Base-by-base conservation (phyloP, 2,797 vertebrate genomes). In the Hybognathus amarus region DNA sequence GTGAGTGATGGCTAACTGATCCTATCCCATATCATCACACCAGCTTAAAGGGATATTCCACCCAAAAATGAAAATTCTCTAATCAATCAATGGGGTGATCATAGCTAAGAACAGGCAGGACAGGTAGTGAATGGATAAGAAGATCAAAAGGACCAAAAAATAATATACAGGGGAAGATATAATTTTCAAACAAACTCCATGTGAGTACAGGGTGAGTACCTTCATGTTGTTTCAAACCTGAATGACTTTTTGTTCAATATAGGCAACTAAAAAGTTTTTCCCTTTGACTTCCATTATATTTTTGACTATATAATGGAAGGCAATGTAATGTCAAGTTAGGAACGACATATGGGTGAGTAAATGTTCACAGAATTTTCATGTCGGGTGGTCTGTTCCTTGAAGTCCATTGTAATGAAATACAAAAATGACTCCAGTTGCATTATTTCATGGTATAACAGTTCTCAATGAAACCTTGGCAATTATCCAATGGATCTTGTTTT, bases 1-100 rank as follows among this genome's bases (percentile, higher is more conserved):
- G 97, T 99, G 90, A 97, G 97, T 97, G 54, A 81, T 33, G 12
- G 15, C 54, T 61, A 76, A 61, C 8, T 76, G 22, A 24, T 36
- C 33, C 22, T 76, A 40, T 59, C 52, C 33, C 33, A 40, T 75
- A 40, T 24, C 27, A 73, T 73, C 27, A 36, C 1, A 33, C 10
- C 18, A 22, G 30, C 17, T 36, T 54, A 54, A 50, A 74, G 20
- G 70, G 27, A 36, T 22, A 74, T 50, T 52, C 45, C 47, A 73
- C 47, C 17, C 47, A 33, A 22, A 52, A 52, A 73, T 74, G 5
- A 33, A 54, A 74, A 74, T 54, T 22, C 47, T 36, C 6, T 13
- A 20, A 54, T 74, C 20, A 36, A 8, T 27, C n/a, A n/a, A n/a
- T 69, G 54, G 22, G 45, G 4, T 15, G 4, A 15, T 47, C 45